Percentiles rank a stretch among this genome's conserved stretches.
phyloP scores from a whole-genome alignment of 2,113 vertebrate genomes.

The Megaceryle maxima region DNA sequence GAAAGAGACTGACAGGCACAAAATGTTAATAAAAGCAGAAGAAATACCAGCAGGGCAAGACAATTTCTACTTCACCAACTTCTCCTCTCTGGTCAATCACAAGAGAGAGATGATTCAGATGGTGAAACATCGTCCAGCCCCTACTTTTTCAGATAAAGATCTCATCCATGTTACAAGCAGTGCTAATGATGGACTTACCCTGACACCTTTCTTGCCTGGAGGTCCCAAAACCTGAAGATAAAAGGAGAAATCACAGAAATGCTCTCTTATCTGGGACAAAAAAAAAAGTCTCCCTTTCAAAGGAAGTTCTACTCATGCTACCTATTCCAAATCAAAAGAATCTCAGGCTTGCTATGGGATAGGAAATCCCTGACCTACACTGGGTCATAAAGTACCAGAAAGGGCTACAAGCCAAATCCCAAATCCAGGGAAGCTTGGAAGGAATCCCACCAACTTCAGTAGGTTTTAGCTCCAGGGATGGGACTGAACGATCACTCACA shows the following conservation, averaged over 20 bases:
- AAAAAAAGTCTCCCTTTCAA: not conserved
- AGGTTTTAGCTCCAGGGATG: not conserved
- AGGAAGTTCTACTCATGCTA: not conserved
- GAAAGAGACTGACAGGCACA: not conserved
- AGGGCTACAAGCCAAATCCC: not conserved
- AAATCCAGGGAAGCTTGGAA: not conserved
- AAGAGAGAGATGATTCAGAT: not conserved
- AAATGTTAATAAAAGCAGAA: not conserved
- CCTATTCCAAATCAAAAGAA: not conserved
- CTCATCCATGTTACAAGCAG: not conserved
- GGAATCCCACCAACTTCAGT: not conserved
- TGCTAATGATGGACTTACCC: constrained; percentile 73
- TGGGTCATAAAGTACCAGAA: not conserved
- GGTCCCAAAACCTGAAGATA: constrained; percentile 82
- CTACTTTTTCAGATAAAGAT: not conserved
- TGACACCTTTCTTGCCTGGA: constrained; percentile 83
- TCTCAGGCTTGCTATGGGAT: not conserved
- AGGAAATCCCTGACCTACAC: not conserved
- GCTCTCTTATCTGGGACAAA: not conserved
- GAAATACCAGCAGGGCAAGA: not conserved
- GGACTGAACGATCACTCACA: not conserved
- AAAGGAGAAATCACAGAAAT: not conserved
- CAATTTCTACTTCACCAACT: not conserved
- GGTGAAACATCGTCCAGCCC: not conserved
- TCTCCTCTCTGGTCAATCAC: not conserved